A percentile compares a stretch with the other conserved stretches of the same genome.
Conservation (phyloP, 2,888 invertebrate genomes). For the Scelioninae gen. 2 region DNA sequence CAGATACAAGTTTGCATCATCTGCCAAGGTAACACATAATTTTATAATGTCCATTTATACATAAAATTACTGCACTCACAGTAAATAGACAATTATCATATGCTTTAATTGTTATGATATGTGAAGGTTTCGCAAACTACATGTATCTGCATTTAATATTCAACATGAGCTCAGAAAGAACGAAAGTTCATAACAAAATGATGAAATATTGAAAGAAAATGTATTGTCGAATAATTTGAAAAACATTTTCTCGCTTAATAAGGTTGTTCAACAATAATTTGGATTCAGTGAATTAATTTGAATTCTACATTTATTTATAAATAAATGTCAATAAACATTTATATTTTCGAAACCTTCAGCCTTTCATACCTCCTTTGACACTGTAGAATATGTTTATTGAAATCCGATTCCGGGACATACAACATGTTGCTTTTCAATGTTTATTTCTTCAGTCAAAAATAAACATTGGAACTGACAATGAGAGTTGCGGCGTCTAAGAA, state of each 20-base stretch:
- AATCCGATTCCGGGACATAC: too few species aligned
- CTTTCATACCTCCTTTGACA: too few species aligned
- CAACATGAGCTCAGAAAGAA: neutral
- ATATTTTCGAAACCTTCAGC: too few species aligned
- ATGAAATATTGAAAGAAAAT: too few species aligned
- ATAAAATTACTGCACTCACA: neutral
- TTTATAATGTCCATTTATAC: conserved; percentile 20
- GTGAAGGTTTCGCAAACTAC: conserved; percentile 3
- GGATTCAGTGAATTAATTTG: too few species aligned
- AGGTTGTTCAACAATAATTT: too few species aligned
- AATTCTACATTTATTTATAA: too few species aligned
- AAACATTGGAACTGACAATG: conserved; percentile 38
- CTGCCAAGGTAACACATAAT: conserved; percentile 16
- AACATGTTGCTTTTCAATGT: neutral
- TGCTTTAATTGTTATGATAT: conserved; percentile 5
- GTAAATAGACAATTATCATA: conserved; percentile 13
- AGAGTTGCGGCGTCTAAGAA: conserved; percentile 35
- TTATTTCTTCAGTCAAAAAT: conserved; percentile 5
- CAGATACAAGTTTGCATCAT: conserved; percentile 11
- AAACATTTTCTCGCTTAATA: too few species aligned
- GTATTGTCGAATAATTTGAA: too few species aligned
- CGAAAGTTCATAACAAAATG: too few species aligned
- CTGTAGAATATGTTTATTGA: too few species aligned
- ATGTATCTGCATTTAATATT: neutral
- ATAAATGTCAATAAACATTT: too few species aligned